Percentiles rank a stretch among this genome's conserved stretches.
These are phyloP conservation scores for Habroteleia sp. DNA, from an alignment of 2,888 invertebrate genomes.

Conservation along the genomic window DNA sequence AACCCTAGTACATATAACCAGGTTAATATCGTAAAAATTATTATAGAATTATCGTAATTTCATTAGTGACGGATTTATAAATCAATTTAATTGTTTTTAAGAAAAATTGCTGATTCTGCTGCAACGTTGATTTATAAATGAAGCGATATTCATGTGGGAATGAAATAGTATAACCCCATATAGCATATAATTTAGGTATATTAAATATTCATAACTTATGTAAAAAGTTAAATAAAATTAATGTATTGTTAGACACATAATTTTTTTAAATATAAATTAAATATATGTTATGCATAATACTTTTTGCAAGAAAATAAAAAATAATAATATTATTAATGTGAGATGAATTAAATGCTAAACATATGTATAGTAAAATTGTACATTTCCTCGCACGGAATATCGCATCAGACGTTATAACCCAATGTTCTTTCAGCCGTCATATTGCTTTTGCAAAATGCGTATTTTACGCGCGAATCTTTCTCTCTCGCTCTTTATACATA, in stretches of 20 bases:
- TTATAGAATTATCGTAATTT: slow-evolving; percentile 28
- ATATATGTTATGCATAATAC: too few species aligned
- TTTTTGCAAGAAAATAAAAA: too few species aligned
- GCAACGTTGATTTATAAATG: slow-evolving; percentile 2
- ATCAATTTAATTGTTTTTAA: slow-evolving; percentile 11
- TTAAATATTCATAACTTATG: too few species aligned
- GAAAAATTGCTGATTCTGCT: slow-evolving; percentile 27
- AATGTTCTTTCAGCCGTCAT: slow-evolving; percentile 66
- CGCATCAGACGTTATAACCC: slow-evolving; percentile 57
- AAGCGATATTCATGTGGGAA: slow-evolving; percentile 17
- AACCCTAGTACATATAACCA: slow-evolving; percentile 11
- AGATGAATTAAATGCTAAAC: too few species aligned
- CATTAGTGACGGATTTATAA: slow-evolving; percentile 11
- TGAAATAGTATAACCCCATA: too few species aligned
- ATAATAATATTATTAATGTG: too few species aligned
- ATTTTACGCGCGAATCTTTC: slow-evolving; percentile 57
- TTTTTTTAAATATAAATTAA: too few species aligned
- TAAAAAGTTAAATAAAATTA: too few species aligned
- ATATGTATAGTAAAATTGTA: neutral
- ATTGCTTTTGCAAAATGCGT: slow-evolving; percentile 71
- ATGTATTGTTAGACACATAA: too few species aligned
- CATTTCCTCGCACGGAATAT: slow-evolving; percentile 42
- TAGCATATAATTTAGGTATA: too few species aligned
- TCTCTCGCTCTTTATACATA: slow-evolving; percentile 61
- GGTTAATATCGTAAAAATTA: slow-evolving; percentile 15